Evolutionary conservation across 2,113 vertebrate genomes (phyloP), one percentile per base, ranked within the genome.

Genomic region (Mormyrus lacerda): DNA sequence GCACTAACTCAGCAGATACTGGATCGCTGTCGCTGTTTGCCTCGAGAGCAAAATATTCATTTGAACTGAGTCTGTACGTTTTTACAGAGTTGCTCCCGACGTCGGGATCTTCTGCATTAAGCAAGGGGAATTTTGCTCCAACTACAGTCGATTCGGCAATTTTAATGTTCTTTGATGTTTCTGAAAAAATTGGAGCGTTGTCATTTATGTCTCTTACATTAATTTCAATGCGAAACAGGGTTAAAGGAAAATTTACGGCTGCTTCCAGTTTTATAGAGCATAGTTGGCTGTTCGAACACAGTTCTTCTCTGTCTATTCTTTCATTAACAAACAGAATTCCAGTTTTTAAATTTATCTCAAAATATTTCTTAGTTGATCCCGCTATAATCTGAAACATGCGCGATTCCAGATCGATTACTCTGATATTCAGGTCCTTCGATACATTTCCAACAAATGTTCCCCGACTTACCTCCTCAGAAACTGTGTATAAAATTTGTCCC

Each of bases 151-250:
- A 50, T 47, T 88, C 87, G 4, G 61, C 44, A 0, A 88, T 88
- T 48, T 50, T 88, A 76, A 88, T 73, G 10, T 35, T 50, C 10
- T 73, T 39, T 31, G 61, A 50, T 48, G 35, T 88, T 31, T 76
- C 44, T 15, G 87, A 31, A 51, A 89, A 89, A 11, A 7, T 17
- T 0, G 88, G 88, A 51, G 88, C 69, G 47, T 89, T 89, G 21
- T 89, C 88, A 53, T 89, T 89, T 27, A 89, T 83, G 50, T 89
- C 88, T 55, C 76, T 7, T 51, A 89, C 50, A 42, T 89, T 89
- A 9, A 89, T 19, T 83, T 55, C 88, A 44, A 89, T 4, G 19
- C 48, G 69, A 83, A 53, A 48, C 35, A 89, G 17, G 13, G 35
- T 50, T 19, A 89, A 31, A 55, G 88, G 88, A 51, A 42, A 48